Evolutionary conservation across 2,113 vertebrate species (phyloP).

Genomic region (Onychostoma macrolepis): DNA sequence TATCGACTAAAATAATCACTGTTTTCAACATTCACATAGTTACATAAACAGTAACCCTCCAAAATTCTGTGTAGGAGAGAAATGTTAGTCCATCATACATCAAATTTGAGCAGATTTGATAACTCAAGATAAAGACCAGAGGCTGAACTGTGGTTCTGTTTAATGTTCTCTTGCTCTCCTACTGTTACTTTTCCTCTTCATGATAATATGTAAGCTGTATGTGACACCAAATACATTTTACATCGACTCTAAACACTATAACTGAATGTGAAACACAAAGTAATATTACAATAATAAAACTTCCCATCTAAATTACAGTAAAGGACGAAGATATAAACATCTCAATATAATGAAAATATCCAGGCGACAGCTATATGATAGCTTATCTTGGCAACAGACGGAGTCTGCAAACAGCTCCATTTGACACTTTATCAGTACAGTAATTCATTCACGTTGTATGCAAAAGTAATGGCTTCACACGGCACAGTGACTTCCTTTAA

Average conservation of each 20-base stretch:
- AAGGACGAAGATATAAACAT: neutral
- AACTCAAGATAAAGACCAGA: neutral
- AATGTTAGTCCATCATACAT: neutral
- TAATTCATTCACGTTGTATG: constrained; percentile 16
- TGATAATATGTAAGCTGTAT: neutral
- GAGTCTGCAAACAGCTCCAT: constrained; percentile 10
- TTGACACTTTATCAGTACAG: constrained; percentile 9
- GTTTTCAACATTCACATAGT: neutral
- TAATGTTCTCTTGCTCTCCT: neutral
- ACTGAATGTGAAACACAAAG: constrained; percentile 1
- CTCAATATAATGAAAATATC: constrained; percentile 2
- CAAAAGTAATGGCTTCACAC: neutral
- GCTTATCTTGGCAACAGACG: constrained; percentile 29
- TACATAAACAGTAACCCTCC: neutral
- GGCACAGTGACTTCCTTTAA: neutral
- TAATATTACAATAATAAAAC: neutral
- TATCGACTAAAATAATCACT: neutral
- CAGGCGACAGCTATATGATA: constrained; percentile 26
- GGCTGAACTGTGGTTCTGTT: neutral
- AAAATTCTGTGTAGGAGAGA: neutral
- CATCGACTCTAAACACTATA: neutral
- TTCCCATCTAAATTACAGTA: neutral
- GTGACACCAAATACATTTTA: neutral
- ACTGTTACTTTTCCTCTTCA: neutral
- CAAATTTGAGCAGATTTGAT: neutral